Evolutionary conservation across 2,888 invertebrate genomes (phyloP).

Genomic region (Psococerastis gibbosa): DNA sequence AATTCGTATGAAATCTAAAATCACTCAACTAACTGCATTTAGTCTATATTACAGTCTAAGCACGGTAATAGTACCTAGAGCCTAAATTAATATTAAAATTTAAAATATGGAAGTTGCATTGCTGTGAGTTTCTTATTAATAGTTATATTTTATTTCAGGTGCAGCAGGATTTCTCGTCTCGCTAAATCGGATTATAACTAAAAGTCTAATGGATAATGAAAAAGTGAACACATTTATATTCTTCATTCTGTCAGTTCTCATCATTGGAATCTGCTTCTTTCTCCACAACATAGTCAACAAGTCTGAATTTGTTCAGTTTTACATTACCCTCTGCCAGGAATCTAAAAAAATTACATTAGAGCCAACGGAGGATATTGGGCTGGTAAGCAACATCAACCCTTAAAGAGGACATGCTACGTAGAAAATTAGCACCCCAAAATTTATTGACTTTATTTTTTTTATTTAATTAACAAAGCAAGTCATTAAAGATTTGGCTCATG

Average conservation of each 20-base stretch:
- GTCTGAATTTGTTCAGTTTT: conserved; percentile 67
- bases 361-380: conserved; percentile 66
- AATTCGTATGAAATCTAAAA: no score
- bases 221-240: conserved; percentile 70
- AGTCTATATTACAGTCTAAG: no score
- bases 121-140: no score
- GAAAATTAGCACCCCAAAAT: no score
- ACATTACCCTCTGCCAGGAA: conserved; percentile 53
- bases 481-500: no score
- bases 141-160: conserved; percentile 35
- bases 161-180: conserved; percentile 78
- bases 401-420: no score
- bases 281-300: conserved; percentile 58
- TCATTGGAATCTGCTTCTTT: conserved; percentile 56
- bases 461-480: no score
- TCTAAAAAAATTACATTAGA: conserved; percentile 62
- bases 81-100: no score
- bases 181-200: conserved; percentile 64
- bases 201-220: conserved; percentile 55
- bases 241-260: conserved; percentile 59
- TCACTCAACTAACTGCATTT: no score
- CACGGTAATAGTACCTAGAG: no score
- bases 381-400: conserved; percentile 46
- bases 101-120: no score
- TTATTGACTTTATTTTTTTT: no score